Conservation (phyloP, 2,797 vertebrate genomes). For the Mallotus villosus region DNA sequence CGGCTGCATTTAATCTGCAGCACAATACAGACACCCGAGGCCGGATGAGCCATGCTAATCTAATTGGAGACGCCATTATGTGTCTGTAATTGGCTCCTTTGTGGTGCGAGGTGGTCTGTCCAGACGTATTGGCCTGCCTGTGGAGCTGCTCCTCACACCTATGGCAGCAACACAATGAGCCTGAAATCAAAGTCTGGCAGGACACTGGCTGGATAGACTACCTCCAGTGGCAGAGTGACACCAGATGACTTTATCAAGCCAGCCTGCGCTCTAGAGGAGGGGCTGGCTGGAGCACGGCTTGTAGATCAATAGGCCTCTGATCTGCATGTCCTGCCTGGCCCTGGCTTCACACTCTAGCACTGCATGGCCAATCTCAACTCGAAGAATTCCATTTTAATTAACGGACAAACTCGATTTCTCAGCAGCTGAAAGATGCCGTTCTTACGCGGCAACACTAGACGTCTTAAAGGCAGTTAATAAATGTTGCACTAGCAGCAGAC, state of each 20-base stretch:
- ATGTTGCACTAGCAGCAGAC: too few relatives aligned
- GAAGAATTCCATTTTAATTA: too few relatives aligned
- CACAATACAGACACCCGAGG: conserved; percentile 48
- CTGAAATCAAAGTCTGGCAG: background rate
- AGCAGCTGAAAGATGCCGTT: too few relatives aligned
- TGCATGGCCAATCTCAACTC: too few relatives aligned
- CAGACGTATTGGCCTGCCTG: conserved; percentile 50
- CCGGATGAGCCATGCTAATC: conserved; percentile 52
- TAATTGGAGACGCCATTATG: conserved; percentile 64
- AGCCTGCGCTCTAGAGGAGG: background rate
- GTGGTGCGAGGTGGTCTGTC: conserved; percentile 53
- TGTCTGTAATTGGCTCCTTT: conserved; percentile 58
- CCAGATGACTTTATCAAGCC: conserved; percentile 28
- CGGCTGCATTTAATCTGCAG: conserved; percentile 53
- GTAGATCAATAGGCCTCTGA: background rate
- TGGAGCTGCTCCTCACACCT: conserved; percentile 23
- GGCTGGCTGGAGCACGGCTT: background rate
- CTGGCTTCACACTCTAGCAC: too few relatives aligned
- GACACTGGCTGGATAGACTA: background rate
- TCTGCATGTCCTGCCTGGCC: background rate
- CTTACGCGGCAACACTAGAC: too few relatives aligned
- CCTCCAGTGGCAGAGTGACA: conserved; percentile 8
- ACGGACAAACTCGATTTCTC: too few relatives aligned
- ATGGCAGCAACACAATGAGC: conserved; percentile 33
- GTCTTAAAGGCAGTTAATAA: too few relatives aligned